These are phyloP conservation scores for Lithobates pipiens DNA, from an alignment of 2,797 vertebrate genomes.

Conservation along the genomic window DNA sequence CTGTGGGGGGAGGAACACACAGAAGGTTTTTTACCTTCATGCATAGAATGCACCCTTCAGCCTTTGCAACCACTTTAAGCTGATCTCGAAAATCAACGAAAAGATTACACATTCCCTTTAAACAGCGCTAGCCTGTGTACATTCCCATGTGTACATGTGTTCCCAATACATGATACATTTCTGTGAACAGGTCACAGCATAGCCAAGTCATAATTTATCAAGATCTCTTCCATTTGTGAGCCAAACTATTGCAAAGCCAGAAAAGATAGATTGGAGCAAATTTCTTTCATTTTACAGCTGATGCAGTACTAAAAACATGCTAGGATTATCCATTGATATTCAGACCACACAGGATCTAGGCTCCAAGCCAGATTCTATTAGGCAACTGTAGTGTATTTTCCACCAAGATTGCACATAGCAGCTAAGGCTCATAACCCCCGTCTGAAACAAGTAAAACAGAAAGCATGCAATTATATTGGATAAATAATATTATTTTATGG, in stretches of 20 bases:
- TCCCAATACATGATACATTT: neutral
- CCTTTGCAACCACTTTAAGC: neutral
- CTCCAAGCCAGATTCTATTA: slow-evolving; percentile 30
- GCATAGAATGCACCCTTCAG: too few relatives aligned
- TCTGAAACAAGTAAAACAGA: slow-evolving; percentile 31
- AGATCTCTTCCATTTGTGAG: slow-evolving; percentile 6
- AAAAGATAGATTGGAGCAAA: slow-evolving; percentile 24
- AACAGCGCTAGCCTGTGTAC: neutral
- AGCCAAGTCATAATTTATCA: slow-evolving; percentile 15
- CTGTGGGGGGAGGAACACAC: too few relatives aligned
- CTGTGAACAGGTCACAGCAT: neutral
- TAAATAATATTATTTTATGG: slow-evolving; percentile 48
- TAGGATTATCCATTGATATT: slow-evolving; percentile 29
- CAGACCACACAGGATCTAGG: slow-evolving; percentile 51
- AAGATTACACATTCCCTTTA: neutral
- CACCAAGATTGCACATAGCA: slow-evolving; percentile 36
- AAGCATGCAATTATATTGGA: slow-evolving; percentile 47
- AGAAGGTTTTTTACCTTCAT: too few relatives aligned
- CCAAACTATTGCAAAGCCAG: slow-evolving; percentile 27
- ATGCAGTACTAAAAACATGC: slow-evolving; percentile 28
- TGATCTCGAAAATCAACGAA: neutral
- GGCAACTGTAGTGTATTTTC: slow-evolving; percentile 17
- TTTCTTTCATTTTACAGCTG: slow-evolving; percentile 24
- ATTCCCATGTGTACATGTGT: neutral
- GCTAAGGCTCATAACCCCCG: slow-evolving; percentile 25